These are phyloP conservation scores for Neopipo cinnamomea DNA, from an alignment of 2,113 vertebrate genomes.

Conservation along the genomic window DNA sequence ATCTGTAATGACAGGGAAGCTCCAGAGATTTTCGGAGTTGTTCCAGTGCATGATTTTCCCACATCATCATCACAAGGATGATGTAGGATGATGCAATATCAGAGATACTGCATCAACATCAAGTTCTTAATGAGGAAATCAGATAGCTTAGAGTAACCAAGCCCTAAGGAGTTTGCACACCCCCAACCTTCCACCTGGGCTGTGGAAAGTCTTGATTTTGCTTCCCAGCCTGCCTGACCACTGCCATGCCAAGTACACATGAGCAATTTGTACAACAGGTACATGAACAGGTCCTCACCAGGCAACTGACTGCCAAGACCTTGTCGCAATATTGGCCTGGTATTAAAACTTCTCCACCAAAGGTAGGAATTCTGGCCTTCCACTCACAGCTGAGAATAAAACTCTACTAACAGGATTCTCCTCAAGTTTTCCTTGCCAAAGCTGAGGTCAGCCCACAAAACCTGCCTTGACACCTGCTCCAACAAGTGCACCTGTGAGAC, in stretches of 20 bases:
- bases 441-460: neutral
- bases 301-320: neutral
- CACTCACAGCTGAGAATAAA: neutral
- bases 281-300: neutral
- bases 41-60: neutral
- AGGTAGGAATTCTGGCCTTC: neutral
- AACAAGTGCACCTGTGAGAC: neutral
- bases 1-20: neutral
- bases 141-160: neutral
- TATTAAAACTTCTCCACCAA: neutral
- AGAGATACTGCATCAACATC: neutral
- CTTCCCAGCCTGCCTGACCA: neutral
- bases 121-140: neutral
- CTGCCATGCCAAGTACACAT: neutral
- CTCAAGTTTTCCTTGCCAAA: neutral
- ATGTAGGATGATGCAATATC: neutral
- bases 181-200: neutral
- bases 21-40: neutral
- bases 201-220: neutral
- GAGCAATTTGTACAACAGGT: neutral
- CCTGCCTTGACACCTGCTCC: neutral
- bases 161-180: neutral
- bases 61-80: neutral
- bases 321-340: neutral
- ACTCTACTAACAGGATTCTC: constrained; percentile 1